Percentiles rank a stretch among this genome's conserved stretches.
Conservation (phyloP, 92 coral and sea anemone genomes). For the Chrysogorgia sp. region DNA sequence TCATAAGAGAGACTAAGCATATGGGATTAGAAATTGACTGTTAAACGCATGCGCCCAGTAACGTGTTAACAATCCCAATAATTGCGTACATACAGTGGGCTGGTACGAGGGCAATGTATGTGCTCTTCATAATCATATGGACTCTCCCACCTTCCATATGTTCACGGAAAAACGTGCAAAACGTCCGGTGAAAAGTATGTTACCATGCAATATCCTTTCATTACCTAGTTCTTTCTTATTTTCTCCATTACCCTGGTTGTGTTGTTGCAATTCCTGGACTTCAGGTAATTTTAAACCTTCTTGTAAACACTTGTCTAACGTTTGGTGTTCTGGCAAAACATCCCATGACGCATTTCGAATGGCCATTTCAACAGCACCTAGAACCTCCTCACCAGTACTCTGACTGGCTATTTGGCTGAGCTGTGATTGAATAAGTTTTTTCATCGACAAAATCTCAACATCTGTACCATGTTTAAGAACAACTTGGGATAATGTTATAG, state of each 20-base stretch:
- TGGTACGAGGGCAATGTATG: too few species aligned
- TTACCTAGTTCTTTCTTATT: too few species aligned
- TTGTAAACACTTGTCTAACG: not conserved
- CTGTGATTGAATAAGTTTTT: conserved; percentile 22
- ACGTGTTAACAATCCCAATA: too few species aligned
- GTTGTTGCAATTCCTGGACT: not conserved
- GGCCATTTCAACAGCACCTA: conserved; percentile 16
- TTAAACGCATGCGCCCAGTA: too few species aligned
- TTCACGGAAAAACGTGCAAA: too few species aligned
- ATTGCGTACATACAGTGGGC: too few species aligned
- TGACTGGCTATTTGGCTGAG: conserved; percentile 25
- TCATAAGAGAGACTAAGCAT: too few species aligned
- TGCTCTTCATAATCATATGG: too few species aligned
- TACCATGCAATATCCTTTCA: not conserved
- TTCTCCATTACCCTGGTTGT: not conserved
- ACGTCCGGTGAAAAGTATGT: not conserved
- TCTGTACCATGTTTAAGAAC: conserved; percentile 32
- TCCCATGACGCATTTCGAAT: conserved; percentile 40
- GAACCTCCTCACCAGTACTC: conserved; percentile 8
- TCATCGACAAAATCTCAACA: conserved; percentile 27
- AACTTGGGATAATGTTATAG: conserved; percentile 25
- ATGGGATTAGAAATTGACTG: too few species aligned
- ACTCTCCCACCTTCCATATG: too few species aligned
- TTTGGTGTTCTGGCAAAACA: not conserved
- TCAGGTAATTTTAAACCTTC: conserved; percentile 28